These are phyloP conservation scores for Cantharis lateralis DNA, from an alignment of 2,888 invertebrate species.

Conservation along the genomic window DNA sequence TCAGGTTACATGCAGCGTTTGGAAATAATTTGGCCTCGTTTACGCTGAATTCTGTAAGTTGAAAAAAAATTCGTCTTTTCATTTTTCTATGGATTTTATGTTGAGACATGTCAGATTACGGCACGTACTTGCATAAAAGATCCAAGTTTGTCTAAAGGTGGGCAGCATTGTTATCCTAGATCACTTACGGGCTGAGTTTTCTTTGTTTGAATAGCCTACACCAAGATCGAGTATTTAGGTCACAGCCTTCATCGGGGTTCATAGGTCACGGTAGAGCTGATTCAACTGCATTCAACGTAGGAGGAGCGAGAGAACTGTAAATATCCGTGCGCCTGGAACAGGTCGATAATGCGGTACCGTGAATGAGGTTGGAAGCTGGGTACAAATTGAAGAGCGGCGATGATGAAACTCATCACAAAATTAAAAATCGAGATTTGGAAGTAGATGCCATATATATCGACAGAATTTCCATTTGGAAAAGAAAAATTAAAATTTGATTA, in stretches of 20 bases:
- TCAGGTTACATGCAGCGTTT: not conserved
- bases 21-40: not conserved
- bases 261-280: slow-evolving; percentile 38
- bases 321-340: slow-evolving; percentile 27
- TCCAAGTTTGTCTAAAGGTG: not conserved
- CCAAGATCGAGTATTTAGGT: slow-evolving; percentile 34
- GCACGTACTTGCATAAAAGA: not conserved
- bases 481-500: not conserved
- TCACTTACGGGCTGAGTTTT: slow-evolving; percentile 7
- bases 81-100: not conserved
- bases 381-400: slow-evolving; percentile 6
- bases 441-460: not conserved
- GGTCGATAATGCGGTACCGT: slow-evolving; percentile 34
- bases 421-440: not conserved
- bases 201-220: slow-evolving; percentile 23
- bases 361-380: slow-evolving; percentile 36
- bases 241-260: slow-evolving; percentile 40
- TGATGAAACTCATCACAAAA: slow-evolving; percentile 4
- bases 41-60: not conserved
- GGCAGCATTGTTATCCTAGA: not conserved
- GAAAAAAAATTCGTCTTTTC: not conserved
- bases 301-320: slow-evolving; percentile 26
- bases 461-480: not conserved
- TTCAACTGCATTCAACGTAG: slow-evolving; percentile 35
- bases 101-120: not conserved